A percentile compares a stretch with the other conserved stretches of the same genome.
Conservation (phyloP, 2,113 vertebrate species). For the Donacobius atricapilla region DNA sequence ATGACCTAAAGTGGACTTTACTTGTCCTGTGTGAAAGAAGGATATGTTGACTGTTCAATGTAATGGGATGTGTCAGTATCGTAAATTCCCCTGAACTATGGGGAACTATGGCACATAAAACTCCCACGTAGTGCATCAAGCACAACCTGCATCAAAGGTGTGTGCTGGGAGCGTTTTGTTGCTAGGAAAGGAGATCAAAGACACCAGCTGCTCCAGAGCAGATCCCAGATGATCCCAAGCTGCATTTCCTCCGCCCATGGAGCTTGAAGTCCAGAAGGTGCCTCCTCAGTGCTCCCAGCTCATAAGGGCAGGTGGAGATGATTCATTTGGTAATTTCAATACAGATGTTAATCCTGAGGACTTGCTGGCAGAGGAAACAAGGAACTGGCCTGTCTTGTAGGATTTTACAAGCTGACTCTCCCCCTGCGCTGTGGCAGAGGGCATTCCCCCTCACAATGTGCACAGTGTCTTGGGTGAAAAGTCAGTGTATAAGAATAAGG, state of each 20-base stretch:
- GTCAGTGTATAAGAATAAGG: background rate
- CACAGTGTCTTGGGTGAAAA: conserved; percentile 1
- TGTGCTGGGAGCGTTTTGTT: background rate
- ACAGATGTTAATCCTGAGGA: background rate
- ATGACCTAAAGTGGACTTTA: background rate
- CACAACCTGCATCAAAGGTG: background rate
- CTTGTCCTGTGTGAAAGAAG: background rate
- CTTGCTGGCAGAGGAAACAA: background rate
- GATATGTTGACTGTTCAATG: background rate
- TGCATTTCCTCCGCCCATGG: background rate
- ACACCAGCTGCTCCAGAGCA: background rate
- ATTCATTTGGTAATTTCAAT: conserved; percentile 1
- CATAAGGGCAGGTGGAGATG: background rate
- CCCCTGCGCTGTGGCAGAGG: background rate
- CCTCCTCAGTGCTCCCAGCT: background rate
- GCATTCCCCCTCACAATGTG: background rate
- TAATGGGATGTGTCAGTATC: background rate
- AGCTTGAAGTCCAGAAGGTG: background rate
- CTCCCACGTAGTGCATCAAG: fast-evolving
- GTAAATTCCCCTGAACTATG: background rate
- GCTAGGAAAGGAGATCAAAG: background rate
- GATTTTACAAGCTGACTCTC: background rate
- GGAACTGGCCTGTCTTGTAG: background rate
- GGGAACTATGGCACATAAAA: background rate
- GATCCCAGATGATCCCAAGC: background rate